Evolutionary conservation across 2,797 vertebrate species (phyloP).

Genomic region (Carapus acus): DNA sequence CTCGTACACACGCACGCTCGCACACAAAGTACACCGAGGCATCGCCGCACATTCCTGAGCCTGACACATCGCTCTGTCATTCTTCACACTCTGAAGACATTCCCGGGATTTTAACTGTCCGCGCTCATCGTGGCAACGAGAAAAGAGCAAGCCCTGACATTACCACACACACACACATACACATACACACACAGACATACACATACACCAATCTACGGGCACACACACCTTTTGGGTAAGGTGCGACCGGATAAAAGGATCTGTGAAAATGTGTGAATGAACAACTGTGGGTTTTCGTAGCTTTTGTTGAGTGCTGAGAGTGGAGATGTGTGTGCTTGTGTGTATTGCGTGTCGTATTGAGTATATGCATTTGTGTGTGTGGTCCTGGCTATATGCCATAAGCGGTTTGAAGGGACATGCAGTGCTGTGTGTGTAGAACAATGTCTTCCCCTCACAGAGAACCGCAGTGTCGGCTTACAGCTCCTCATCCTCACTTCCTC

Average conservation of each 20-base stretch:
- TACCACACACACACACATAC: constrained; percentile 3
- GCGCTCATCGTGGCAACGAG: constrained; percentile 28
- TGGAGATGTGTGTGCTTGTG: constrained; percentile 30
- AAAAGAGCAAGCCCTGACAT: constrained; percentile 34
- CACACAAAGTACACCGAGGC: constrained; percentile 24
- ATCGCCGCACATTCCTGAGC: constrained; percentile 38
- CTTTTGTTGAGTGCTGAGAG: not conserved
- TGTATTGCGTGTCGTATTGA: constrained; percentile 19
- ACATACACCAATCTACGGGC: not conserved
- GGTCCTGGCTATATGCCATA: constrained; percentile 31
- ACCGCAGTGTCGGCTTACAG: constrained; percentile 15
- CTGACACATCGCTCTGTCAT: constrained; percentile 36
- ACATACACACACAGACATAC: constrained; percentile 3
- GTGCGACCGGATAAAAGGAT: not conserved
- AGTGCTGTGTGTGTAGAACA: not conserved
- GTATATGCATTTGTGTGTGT: constrained; percentile 22
- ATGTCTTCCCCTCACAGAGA: constrained; percentile 9
- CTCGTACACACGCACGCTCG: constrained; percentile 7
- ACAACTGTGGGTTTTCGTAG: constrained; percentile 19
- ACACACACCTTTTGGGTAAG: not conserved
- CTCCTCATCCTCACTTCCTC: constrained; percentile 1
- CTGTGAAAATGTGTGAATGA: constrained; percentile 1
- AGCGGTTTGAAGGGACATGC: constrained; percentile 19
- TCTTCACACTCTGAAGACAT: constrained; percentile 43
- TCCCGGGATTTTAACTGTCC: constrained; percentile 43